These are phyloP conservation scores for Eonycteris spelaea DNA, from an alignment of 2,113 vertebrate species.

Conservation along the genomic window DNA sequence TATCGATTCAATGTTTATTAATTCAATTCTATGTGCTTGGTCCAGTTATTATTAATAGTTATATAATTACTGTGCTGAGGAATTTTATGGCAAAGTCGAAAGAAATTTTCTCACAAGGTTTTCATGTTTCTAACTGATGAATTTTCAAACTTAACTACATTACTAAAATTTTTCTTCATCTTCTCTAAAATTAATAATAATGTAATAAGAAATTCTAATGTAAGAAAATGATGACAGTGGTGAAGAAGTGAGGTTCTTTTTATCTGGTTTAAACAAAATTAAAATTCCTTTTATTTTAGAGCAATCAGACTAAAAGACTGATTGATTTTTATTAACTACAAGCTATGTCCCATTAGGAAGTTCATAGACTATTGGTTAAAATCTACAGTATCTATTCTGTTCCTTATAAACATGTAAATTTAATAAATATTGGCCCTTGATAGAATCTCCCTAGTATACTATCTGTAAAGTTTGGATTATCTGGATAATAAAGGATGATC, in stretches of 20 bases:
- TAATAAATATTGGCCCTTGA: neutral
- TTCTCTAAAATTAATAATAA: neutral
- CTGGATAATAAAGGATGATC: neutral
- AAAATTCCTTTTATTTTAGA: neutral
- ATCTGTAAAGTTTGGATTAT: neutral
- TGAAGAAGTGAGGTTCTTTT: neutral
- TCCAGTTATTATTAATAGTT: neutral
- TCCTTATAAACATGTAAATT: neutral
- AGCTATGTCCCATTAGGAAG: neutral
- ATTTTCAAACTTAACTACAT: neutral
- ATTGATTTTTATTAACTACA: neutral
- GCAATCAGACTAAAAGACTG: neutral
- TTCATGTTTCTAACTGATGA: neutral
- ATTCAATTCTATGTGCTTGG: neutral
- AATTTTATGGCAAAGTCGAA: neutral
- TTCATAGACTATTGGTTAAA: neutral
- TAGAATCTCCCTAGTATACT: neutral
- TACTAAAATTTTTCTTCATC: neutral
- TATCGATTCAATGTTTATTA: neutral
- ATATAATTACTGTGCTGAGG: neutral
- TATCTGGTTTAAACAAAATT: neutral
- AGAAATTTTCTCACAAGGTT: neutral
- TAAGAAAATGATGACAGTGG: neutral
- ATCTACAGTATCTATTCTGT: neutral
- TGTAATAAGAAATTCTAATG: neutral